Evolutionary conservation across 2,797 vertebrate species (phyloP).

Genomic region (Chelon auratus): DNA sequence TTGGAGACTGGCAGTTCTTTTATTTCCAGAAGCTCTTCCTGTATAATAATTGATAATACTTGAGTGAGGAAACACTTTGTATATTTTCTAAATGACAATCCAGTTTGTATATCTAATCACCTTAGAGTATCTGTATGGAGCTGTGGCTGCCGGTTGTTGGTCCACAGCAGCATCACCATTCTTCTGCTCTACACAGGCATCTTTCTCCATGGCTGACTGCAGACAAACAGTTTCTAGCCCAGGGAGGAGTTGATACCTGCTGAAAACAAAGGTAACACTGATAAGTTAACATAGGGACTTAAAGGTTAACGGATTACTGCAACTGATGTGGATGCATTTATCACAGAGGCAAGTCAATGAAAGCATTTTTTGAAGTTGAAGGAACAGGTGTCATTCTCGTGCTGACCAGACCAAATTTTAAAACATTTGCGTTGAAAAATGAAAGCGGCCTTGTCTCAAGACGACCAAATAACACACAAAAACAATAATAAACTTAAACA

Average conservation of each 20-base stretch:
- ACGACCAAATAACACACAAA: not conserved
- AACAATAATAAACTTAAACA: not conserved
- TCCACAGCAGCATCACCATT: conserved; percentile 82
- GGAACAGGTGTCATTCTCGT: not conserved
- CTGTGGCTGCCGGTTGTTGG: conserved; percentile 60
- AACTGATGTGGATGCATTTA: not conserved
- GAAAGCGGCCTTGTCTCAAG: not conserved
- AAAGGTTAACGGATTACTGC: not conserved
- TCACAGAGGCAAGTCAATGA: not conserved
- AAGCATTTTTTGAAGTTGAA: not conserved
- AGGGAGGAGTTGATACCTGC: conserved; percentile 43
- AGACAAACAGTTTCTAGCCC: conserved; percentile 53
- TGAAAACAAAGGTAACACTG: conserved; percentile 7
- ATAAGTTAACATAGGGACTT: not conserved
- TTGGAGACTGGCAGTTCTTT: conserved; percentile 94
- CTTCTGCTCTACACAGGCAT: conserved; percentile 84
- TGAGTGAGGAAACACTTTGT: not conserved
- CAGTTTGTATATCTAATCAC: conserved; percentile 66
- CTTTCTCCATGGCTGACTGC: conserved; percentile 90
- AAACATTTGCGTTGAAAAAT: not conserved
- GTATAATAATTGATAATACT: conserved; percentile 30
- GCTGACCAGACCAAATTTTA: not conserved
- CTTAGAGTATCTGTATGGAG: conserved; percentile 93
- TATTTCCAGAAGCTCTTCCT: conserved; percentile 97
- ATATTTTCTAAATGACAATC: rapidly evolving